These are phyloP conservation scores for Macrocentrus cingulum DNA, from an alignment of 1,140 invertebrate genomes.

Conservation along the genomic window DNA sequence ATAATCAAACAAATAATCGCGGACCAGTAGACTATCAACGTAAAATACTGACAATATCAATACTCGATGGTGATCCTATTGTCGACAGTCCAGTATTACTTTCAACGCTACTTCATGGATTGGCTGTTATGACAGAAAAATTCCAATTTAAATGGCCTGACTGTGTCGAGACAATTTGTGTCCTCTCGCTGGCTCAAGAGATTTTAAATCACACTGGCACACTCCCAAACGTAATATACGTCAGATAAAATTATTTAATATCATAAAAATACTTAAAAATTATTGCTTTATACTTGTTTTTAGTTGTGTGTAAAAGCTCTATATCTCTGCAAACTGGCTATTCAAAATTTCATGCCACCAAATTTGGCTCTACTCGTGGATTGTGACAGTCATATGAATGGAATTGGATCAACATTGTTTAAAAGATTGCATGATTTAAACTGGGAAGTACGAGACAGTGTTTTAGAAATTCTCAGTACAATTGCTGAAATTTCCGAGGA, in stretches of 20 bases:
- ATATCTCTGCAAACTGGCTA: constrained; percentile 67
- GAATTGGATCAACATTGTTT: constrained; percentile 67
- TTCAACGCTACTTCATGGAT: constrained; percentile 63
- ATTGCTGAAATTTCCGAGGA: constrained; percentile 68
- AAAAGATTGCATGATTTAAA: constrained; percentile 69
- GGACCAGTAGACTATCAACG: constrained; percentile 24
- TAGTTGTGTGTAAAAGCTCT: constrained; percentile 70
- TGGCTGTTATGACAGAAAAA: constrained; percentile 66
- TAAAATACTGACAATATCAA: constrained; percentile 38
- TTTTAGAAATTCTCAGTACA: constrained; percentile 70
- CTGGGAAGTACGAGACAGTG: constrained; percentile 76
- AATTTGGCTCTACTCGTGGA: constrained; percentile 72
- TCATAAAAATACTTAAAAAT: constrained; percentile 13
- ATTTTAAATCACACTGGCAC: constrained; percentile 61
- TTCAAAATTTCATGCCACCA: constrained; percentile 74
- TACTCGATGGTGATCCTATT: constrained; percentile 50
- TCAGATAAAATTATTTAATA: constrained; percentile 12
- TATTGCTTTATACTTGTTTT: too few relatives aligned
- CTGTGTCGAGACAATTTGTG: constrained; percentile 68
- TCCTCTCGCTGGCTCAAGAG: constrained; percentile 60
- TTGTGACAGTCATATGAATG: constrained; percentile 65
- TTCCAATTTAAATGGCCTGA: constrained; percentile 76
- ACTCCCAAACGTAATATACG: constrained; percentile 58
- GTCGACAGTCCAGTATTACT: constrained; percentile 58
- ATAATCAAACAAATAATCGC: constrained; percentile 23